Evolutionary conservation across 2,113 vertebrate species (phyloP), one percentile per base, ranked within the genome.

Genomic region (Vulpes lagopus): DNA sequence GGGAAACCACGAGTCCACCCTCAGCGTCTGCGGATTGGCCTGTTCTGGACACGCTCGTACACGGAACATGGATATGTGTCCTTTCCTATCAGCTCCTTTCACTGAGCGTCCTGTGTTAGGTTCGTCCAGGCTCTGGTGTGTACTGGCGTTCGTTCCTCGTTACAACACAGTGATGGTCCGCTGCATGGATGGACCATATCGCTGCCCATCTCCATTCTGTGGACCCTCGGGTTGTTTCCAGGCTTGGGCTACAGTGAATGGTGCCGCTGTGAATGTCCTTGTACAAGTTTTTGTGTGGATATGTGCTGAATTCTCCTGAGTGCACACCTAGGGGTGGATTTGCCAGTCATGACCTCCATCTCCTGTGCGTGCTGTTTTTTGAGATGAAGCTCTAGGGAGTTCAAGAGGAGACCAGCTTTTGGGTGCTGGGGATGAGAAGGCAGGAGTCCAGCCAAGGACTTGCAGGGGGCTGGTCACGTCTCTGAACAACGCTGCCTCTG

Each of bases 61-160:
- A 3, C 10, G 23, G 88, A 11, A 22, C 32, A 9, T 3, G 32
- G 1, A 5, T 3, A 0, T 0, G 20, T 20, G 59, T 10, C 51
- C 8, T 65, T 12, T 17, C 2, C 5, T 1, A 1, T 12, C 55
- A 43, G 43, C 69, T 32, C 8, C 71, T 20, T 32, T 32, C 25
- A 0, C 87, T 16, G 3, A 15, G 23, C 1, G 0, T 49, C 9
- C 1, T 0, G n/a, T 51, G 2, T 9, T 8, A 17, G 71, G 65
- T 8, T 9, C 3, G 0, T 23, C 32, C 19, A 0, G 0, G 0
- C 0, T 0, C 7, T 0, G 2, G 43, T 11, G 3, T 0, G 53
- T 43, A 43, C 43, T 43, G 43, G 43, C 43, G 43, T 43, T 1
- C 5, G 0, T 7, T 5, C 60, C 65, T 25, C 0, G 27, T n/a